Conservation (phyloP, 2,888 invertebrate genomes). For the Arenicola marina region DNA sequence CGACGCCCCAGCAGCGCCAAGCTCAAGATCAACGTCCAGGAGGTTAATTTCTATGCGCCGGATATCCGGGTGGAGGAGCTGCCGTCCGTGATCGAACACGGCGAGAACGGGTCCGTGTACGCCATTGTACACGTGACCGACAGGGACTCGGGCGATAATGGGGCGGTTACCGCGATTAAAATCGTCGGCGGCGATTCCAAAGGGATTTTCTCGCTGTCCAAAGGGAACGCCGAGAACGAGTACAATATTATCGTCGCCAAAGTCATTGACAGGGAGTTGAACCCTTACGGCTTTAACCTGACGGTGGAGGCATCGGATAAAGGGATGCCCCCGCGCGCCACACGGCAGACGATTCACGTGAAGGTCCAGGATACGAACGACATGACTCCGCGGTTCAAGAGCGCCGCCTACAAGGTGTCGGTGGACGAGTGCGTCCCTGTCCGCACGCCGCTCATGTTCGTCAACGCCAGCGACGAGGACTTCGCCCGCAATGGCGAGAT, state of each 20-base stretch:
- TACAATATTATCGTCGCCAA: conserved; percentile 78
- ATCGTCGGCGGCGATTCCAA: conserved; percentile 89
- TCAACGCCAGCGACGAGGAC: conserved; percentile 85
- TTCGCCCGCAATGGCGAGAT: conserved; percentile 83
- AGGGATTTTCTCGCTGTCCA: conserved; percentile 79
- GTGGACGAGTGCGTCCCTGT: conserved; percentile 87
- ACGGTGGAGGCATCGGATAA: conserved; percentile 83
- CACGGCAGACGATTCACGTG: conserved; percentile 71
- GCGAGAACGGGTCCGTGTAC: conserved; percentile 77
- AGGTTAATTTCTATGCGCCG: conserved; percentile 85
- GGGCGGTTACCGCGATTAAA: conserved; percentile 68
- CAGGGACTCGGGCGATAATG: conserved; percentile 81
- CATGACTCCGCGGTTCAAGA: conserved; percentile 75
- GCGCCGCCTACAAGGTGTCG: conserved; percentile 81
- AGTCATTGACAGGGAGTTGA: conserved; percentile 76
- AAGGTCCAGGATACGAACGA: conserved; percentile 81
- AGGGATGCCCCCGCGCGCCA: conserved; percentile 65
- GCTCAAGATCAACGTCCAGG: conserved; percentile 66
- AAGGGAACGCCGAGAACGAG: conserved; percentile 27
- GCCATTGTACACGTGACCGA: conserved; percentile 87
- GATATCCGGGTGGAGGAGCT: conserved; percentile 76
- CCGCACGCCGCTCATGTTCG: conserved; percentile 83
- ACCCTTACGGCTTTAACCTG: conserved; percentile 83
- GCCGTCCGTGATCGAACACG: conserved; percentile 78
- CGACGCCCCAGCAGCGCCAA: conserved; percentile 16